Evolutionary conservation across 2,797 vertebrate genomes (phyloP).

Genomic region (Pogonophryne albipinna): DNA sequence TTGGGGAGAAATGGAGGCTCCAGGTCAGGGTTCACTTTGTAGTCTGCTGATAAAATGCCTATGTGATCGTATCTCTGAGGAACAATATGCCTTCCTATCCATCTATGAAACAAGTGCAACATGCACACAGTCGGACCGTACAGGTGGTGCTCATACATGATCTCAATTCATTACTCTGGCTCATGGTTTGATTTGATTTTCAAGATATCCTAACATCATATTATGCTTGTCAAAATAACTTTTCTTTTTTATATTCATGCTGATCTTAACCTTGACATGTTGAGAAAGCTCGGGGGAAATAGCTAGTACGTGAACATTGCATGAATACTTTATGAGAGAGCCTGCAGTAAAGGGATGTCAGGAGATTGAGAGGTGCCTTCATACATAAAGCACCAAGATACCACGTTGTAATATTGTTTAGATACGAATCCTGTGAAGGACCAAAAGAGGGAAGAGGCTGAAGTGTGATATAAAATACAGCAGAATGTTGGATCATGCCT

Average conservation of each 20-base stretch:
- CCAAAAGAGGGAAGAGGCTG: no score
- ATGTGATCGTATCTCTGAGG: conserved; percentile 42
- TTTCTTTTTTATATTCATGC: neutral
- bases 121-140: neutral
- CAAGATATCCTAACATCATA: no score
- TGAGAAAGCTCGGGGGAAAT: no score
- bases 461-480: no score
- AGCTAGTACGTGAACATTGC: neutral
- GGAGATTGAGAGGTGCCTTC: neutral
- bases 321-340: neutral
- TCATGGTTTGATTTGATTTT: neutral
- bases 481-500: no score
- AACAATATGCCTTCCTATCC: conserved; percentile 14
- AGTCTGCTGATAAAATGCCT: conserved; percentile 54
- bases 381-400: neutral
- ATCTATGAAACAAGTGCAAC: conserved; percentile 5
- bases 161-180: neutral
- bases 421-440: neutral
- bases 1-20: conserved; percentile 25
- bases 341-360: neutral
- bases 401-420: no score
- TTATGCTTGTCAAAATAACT: no score
- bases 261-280: neutral
- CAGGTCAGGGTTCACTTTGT: conserved; percentile 53
- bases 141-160: no score